These are phyloP conservation scores for Phaonia tiefii DNA, from an alignment of 2,888 invertebrate genomes.

Conservation along the genomic window DNA sequence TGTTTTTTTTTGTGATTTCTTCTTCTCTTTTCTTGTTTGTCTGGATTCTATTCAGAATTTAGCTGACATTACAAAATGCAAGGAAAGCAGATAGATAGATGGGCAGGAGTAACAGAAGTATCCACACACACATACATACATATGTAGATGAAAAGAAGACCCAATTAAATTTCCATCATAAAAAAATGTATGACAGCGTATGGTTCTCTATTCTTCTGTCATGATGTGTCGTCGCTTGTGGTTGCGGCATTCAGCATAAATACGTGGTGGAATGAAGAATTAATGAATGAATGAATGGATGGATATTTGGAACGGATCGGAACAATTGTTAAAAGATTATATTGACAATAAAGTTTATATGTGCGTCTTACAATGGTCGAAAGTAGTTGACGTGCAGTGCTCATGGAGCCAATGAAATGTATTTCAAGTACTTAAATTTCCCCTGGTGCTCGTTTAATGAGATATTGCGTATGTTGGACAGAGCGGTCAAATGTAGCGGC, in stretches of 20 bases:
- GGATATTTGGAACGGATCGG: slow-evolving; percentile 24
- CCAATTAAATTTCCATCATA: slow-evolving; percentile 63
- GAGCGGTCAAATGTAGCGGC: not conserved
- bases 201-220: slow-evolving; percentile 42
- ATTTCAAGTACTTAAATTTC: not conserved
- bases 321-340: slow-evolving; percentile 59
- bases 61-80: slow-evolving; percentile 50
- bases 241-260: slow-evolving; percentile 18
- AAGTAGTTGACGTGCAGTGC: not conserved
- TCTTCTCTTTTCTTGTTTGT: too few species aligned
- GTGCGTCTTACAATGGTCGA: slow-evolving; percentile 45
- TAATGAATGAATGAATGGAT: slow-evolving; percentile 20
- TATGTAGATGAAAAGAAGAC: slow-evolving; percentile 1
- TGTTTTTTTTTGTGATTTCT: not conserved
- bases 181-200: slow-evolving; percentile 29
- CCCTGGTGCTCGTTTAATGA: not conserved
- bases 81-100: not conserved
- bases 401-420: slow-evolving; percentile 20
- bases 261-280: not conserved
- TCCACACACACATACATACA: too few species aligned
- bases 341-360: slow-evolving; percentile 58
- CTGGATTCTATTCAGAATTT: slow-evolving; percentile 43
- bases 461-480: not conserved
- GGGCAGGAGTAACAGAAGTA: not conserved
- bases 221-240: slow-evolving; percentile 28